Conservation (phyloP, 1,140 invertebrate genomes). For the Micrasema minimum region DNA sequence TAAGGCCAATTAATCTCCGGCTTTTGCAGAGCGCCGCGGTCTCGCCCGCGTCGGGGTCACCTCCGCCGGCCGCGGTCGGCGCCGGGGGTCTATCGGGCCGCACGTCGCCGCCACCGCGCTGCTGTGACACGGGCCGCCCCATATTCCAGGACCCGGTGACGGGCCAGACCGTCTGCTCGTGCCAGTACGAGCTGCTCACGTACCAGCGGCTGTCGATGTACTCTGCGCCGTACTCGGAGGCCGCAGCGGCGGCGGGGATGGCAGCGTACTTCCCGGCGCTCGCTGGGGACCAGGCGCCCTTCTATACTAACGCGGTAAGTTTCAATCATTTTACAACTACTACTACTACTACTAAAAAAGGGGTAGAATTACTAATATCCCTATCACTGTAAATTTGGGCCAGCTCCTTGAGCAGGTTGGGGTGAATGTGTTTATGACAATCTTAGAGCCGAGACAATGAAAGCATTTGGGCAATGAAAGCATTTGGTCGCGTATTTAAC, state of each 20-base stretch:
- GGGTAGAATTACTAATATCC: too few relatives aligned
- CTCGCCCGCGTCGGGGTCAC: conserved; percentile 71
- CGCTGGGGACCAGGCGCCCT: conserved; percentile 82
- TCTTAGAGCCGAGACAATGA: too few relatives aligned
- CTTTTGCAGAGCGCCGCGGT: conserved; percentile 66
- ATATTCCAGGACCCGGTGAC: conserved; percentile 93
- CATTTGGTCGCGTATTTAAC: too few relatives aligned
- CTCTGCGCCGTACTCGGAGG: conserved; percentile 78
- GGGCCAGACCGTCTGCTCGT: conserved; percentile 92
- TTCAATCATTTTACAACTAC: neutral
- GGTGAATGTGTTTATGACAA: too few relatives aligned
- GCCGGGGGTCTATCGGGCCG: conserved; percentile 65
- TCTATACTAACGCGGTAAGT: conserved; percentile 84
- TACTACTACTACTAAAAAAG: neutral
- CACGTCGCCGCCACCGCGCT: conserved; percentile 71
- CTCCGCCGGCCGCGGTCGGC: conserved; percentile 62
- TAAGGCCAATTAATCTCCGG: conserved; percentile 42
- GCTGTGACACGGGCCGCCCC: conserved; percentile 91
- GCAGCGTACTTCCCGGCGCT: conserved; percentile 84
- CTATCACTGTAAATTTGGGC: too few relatives aligned
- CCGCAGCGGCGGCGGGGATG: conserved; percentile 78
- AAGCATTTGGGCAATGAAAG: too few relatives aligned
- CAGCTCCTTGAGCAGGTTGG: too few relatives aligned
- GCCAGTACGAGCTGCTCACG: conserved; percentile 85
- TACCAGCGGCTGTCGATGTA: conserved; percentile 86